Evolutionary conservation across 2,113 vertebrate species (phyloP).

Genomic region (Odocoileus virginianus): DNA sequence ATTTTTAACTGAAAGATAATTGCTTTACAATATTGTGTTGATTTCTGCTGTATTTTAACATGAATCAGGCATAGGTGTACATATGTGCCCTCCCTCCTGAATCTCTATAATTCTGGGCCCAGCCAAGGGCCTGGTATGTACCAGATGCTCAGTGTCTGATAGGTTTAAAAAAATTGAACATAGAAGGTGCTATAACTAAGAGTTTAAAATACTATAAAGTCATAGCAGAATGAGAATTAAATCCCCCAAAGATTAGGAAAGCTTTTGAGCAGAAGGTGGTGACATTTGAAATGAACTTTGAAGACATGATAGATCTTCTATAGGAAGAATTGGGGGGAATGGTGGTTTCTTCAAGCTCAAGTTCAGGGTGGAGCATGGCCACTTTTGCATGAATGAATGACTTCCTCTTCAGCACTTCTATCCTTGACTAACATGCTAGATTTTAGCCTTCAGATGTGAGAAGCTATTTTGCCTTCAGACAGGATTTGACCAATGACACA

Average conservation of each 20-base stretch:
- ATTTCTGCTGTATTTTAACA: not conserved
- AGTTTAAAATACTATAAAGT: constrained; percentile 10
- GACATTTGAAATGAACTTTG: not conserved
- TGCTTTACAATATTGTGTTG: not conserved
- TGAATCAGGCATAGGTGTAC: not conserved
- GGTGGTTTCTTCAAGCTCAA: not conserved
- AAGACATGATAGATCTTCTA: not conserved
- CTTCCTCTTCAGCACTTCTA: not conserved
- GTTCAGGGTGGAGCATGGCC: not conserved
- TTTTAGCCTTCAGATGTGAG: not conserved
- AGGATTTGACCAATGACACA: not conserved
- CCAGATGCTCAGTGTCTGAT: not conserved
- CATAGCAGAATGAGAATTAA: not conserved
- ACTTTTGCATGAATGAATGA: not conserved
- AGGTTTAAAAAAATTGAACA: not conserved
- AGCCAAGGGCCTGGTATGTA: not conserved
- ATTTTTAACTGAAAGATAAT: not conserved
- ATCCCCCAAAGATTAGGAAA: not conserved
- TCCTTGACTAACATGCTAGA: not conserved
- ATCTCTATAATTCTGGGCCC: not conserved
- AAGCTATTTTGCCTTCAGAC: not conserved
- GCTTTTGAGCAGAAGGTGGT: not conserved
- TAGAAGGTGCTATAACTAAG: not conserved
- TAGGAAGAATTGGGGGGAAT: not conserved
- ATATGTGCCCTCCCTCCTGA: not conserved